phyloP scores from a whole-genome alignment of 2,113 vertebrate species.

The Pungitius pungitius region DNA sequence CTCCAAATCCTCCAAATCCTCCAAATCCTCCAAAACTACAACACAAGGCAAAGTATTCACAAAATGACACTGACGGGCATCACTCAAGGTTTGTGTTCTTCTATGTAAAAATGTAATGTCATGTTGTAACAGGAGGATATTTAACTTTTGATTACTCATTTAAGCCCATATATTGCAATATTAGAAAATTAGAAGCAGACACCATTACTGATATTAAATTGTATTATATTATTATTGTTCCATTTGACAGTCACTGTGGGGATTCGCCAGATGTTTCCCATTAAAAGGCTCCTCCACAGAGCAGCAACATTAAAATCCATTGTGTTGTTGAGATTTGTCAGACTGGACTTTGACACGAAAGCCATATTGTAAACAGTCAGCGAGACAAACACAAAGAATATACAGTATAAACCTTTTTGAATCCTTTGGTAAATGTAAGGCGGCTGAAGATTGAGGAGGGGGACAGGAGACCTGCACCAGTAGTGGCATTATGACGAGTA shows the following conservation, averaged over 20 bases:
- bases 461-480: neutral
- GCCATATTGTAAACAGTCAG: neutral
- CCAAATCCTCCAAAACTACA: neutral
- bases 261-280: slow-evolving; percentile 38
- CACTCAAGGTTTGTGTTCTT: neutral
- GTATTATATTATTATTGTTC: too few species aligned
- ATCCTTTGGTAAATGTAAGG: neutral
- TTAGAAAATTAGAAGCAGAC: neutral
- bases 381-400: neutral
- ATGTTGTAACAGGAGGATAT: neutral
- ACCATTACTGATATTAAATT: neutral
- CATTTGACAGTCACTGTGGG: slow-evolving; percentile 2
- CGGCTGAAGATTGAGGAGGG: neutral
- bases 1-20: too few species aligned
- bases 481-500: neutral
- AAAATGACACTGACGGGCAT: neutral
- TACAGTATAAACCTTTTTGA: neutral
- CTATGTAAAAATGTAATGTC: neutral
- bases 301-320: too few species aligned
- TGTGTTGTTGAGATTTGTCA: slow-evolving; percentile 5
- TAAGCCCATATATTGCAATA: neutral
- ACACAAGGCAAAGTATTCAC: neutral
- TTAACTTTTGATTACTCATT: neutral
- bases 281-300: slow-evolving; percentile 10
- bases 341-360: slow-evolving; percentile 2